Evolutionary conservation across 2,888 invertebrate genomes (phyloP), one percentile per base, ranked within the genome.

Genomic region (Cheilosia vulpina): DNA sequence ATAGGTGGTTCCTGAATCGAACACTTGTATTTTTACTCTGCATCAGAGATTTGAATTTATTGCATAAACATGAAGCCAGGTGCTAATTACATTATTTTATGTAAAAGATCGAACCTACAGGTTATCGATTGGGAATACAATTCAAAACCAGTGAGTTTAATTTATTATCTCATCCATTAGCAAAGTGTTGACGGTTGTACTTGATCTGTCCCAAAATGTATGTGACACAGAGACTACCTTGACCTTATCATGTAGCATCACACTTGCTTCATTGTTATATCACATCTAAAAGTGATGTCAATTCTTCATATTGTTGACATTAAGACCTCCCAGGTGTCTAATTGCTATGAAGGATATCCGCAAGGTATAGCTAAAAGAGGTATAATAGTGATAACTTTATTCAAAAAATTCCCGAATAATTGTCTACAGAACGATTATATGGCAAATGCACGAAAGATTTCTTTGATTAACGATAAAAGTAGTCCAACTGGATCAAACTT

Each of bases 301-400:
- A 15, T 2, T 4, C 0, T n/a, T 5, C 17, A 17, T 45, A 0
- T 4, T 17, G 17, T 38, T 38, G 6, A 15, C 6, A 2, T 45
- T 17, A 17, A 45, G 15, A n/a, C 4, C 2, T n/a, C 4, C 7
- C 6, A 45, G 17, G 6, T 45, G 45, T 45, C 45, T 45, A 45
- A 45, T 45, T 45, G 4, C 7, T 45, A 7, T 5, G 7, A 2
- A 45, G 45, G 45, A 45, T 45, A 17, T 45, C 1, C 15, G 3
- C 15, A 43, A 27, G 6, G 6, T 27, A 6, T 27, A 19, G 43
- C 31, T 55, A 15, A 6, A 3, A 43, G 13, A 17, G 17, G 6
- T 5, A 19, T 68, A 45, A 55, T 57, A 19, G 19, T 45, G 43
- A 15, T 68, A 68, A 68, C 55, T 45, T 21, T 45, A 4, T 43